phyloP scores from a whole-genome alignment of 2,797 vertebrate genomes.

The Buphagus erythrorhynchus region DNA sequence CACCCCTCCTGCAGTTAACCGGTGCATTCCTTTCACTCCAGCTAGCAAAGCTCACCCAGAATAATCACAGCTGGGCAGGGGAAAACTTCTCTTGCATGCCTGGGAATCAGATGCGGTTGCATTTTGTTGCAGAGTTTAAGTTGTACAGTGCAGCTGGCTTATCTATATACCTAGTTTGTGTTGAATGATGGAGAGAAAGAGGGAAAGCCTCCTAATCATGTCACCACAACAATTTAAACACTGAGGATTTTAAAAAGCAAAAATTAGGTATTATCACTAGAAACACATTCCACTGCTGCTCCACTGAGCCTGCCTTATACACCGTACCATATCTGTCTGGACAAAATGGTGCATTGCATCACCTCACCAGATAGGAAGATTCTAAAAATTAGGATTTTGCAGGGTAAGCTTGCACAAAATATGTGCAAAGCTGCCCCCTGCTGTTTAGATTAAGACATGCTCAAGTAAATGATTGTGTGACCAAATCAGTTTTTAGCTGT shows the following conservation, averaged over 20 bases:
- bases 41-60: not conserved
- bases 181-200: not conserved
- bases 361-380: not conserved
- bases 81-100: not conserved
- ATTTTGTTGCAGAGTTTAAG: not conserved
- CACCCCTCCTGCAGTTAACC: not conserved
- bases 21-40: not conserved
- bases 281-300: not conserved
- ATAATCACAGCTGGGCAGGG: not conserved
- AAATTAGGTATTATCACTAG: not conserved
- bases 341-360: constrained; percentile 56
- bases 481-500: not conserved
- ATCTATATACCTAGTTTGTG: not conserved
- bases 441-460: constrained; percentile 5
- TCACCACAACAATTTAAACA: not conserved
- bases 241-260: not conserved
- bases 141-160: not conserved
- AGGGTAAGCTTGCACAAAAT: not conserved
- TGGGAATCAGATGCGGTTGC: not conserved
- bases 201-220: not conserved
- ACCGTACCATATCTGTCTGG: not conserved
- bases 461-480: not conserved
- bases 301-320: not conserved
- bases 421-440: constrained; percentile 52
- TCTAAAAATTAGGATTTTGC: not conserved